phyloP scores from a whole-genome alignment of 1,140 invertebrate genomes.

The Orussus abietinus region DNA sequence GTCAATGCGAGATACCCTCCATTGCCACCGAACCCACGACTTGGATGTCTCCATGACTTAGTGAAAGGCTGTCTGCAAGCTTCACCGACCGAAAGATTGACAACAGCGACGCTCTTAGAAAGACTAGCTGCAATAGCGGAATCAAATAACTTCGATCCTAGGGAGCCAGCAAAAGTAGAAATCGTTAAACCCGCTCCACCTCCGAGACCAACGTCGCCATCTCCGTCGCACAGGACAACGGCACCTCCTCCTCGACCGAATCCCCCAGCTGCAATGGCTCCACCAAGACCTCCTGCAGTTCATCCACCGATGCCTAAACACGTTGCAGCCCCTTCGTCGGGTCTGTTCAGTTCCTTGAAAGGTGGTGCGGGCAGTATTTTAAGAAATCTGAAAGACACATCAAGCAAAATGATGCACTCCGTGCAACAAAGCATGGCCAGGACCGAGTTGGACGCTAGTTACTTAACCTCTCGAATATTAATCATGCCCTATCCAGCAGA shows the following conservation, averaged over 20 bases:
- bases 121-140: slow-evolving; percentile 82
- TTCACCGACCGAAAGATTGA: slow-evolving; percentile 75
- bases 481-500: slow-evolving; percentile 94
- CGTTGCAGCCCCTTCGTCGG: slow-evolving; percentile 47
- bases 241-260: slow-evolving; percentile 29
- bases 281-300: slow-evolving; percentile 25
- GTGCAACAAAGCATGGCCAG: slow-evolving; percentile 89
- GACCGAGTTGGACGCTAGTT: slow-evolving; percentile 84
- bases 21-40: slow-evolving; percentile 74
- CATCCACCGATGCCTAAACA: slow-evolving; percentile 38
- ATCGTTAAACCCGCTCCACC: slow-evolving; percentile 45
- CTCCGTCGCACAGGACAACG: slow-evolving; percentile 33
- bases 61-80: slow-evolving; percentile 85
- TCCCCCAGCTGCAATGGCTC: slow-evolving; percentile 17
- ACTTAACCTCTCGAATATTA: slow-evolving; percentile 81
- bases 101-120: slow-evolving; percentile 76
- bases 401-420: slow-evolving; percentile 93
- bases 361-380: slow-evolving; percentile 83
- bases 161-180: slow-evolving; percentile 69
- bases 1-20: slow-evolving; percentile 93
- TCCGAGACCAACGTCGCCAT: slow-evolving; percentile 40
- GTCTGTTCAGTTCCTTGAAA: slow-evolving; percentile 76
- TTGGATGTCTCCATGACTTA: slow-evolving; percentile 83
- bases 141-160: slow-evolving; percentile 73
- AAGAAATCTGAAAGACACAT: slow-evolving; percentile 94